These are phyloP conservation scores for Scolopax rusticola DNA, from an alignment of 2,797 vertebrate species.

Conservation along the genomic window DNA sequence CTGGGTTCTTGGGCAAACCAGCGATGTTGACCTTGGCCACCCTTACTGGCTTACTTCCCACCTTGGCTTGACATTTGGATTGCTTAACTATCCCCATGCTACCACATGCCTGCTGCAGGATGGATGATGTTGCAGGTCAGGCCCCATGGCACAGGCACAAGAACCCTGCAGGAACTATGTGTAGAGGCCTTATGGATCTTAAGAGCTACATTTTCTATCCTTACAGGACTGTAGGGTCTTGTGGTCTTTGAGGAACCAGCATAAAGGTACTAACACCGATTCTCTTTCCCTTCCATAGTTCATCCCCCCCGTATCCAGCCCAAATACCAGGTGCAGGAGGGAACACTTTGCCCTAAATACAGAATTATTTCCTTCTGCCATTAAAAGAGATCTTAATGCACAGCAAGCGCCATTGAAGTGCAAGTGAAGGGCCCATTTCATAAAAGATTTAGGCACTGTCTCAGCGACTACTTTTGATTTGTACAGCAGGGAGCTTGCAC, in stretches of 20 bases:
- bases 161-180: neutral
- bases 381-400: slow-evolving; percentile 47
- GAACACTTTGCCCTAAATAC: neutral
- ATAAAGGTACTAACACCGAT: neutral
- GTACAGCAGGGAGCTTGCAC: slow-evolving; percentile 23
- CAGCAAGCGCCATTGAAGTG: slow-evolving; percentile 35
- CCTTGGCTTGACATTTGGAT: neutral
- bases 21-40: neutral
- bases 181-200: neutral
- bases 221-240: neutral
- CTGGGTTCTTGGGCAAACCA: neutral
- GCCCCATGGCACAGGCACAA: rapidly evolving
- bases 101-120: neutral
- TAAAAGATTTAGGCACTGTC: slow-evolving; percentile 43
- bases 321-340: neutral
- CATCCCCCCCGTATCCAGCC: neutral
- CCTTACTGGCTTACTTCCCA: neutral
- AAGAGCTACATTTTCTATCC: neutral
- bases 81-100: neutral
- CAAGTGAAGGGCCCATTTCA: slow-evolving; percentile 46
- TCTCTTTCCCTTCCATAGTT: neutral
- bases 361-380: slow-evolving; percentile 39
- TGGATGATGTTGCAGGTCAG: neutral
- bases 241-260: neutral
- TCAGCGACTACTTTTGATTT: slow-evolving; percentile 9